Conservation (phyloP, 1,140 invertebrate genomes). For the Zaprionus vittiger region DNA sequence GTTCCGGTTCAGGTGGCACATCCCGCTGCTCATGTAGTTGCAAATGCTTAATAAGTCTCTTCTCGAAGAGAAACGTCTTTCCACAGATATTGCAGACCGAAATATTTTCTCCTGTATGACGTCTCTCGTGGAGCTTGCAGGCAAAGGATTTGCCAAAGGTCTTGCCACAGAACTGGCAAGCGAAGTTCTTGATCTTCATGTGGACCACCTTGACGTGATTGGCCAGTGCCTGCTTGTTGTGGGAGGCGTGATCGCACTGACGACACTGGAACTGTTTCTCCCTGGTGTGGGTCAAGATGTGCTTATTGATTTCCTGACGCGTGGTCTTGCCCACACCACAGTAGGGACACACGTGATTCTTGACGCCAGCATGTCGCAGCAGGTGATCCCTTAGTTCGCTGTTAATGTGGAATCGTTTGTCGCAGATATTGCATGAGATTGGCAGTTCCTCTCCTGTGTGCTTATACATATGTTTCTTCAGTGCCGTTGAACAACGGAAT, state of each 20-base stretch:
- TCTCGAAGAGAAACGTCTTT: constrained; percentile 73
- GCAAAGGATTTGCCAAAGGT: constrained; percentile 78
- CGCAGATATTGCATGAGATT: constrained; percentile 86
- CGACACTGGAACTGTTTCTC: constrained; percentile 79
- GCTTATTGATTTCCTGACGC: constrained; percentile 76
- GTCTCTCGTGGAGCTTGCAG: constrained; percentile 76
- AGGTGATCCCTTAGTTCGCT: constrained; percentile 76
- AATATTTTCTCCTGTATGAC: constrained; percentile 85
- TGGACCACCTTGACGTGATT: constrained; percentile 80
- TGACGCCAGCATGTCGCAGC: constrained; percentile 76
- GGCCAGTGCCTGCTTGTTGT: constrained; percentile 71
- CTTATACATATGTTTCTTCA: constrained; percentile 86
- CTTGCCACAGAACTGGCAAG: constrained; percentile 79
- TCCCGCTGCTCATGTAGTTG: constrained; percentile 76
- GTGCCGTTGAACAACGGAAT: constrained; percentile 74
- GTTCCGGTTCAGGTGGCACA: constrained; percentile 50
- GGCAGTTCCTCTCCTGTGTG: constrained; percentile 86
- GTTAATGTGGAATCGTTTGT: constrained; percentile 79
- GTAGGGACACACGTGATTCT: constrained; percentile 79
- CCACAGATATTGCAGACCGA: constrained; percentile 79
- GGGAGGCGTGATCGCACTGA: constrained; percentile 76
- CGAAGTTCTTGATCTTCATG: constrained; percentile 79
- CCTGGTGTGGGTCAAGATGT: constrained; percentile 77
- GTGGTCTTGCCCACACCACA: constrained; percentile 81
- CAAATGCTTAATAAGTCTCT: constrained; percentile 72